phyloP scores from a whole-genome alignment of 2,888 invertebrate genomes.

The Deladenus siricidicola region DNA sequence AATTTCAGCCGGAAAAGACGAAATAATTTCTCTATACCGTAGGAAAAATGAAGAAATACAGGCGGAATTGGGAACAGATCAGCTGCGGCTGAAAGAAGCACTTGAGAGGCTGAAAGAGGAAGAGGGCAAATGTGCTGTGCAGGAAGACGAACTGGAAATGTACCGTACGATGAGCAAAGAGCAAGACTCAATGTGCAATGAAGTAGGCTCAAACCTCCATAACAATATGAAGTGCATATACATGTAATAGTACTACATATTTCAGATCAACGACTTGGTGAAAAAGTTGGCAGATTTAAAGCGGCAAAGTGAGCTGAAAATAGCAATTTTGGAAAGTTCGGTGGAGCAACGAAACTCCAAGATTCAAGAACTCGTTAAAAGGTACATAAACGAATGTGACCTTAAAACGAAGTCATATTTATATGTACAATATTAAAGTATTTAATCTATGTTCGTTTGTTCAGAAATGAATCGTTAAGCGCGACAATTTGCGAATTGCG shows the following conservation, averaged over 20 bases:
- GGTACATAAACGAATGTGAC: no score
- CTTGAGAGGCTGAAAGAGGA: not conserved
- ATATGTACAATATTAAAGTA: no score
- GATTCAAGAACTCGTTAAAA: no score
- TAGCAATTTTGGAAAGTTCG: not conserved
- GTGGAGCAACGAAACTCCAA: no score
- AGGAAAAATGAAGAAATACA: not conserved
- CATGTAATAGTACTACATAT: no score
- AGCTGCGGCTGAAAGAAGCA: no score
- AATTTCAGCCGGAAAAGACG: not conserved
- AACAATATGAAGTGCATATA: not conserved
- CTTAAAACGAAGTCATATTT: no score
- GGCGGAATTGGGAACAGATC: not conserved
- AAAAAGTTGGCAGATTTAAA: not conserved
- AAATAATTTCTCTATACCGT: not conserved
- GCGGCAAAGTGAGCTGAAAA: not conserved
- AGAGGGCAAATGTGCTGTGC: not conserved
- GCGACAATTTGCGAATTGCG: no score
- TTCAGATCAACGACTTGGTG: not conserved
- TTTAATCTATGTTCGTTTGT: no score
- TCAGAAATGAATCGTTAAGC: no score
- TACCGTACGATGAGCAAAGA: constrained; percentile 3
- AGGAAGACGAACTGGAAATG: not conserved
- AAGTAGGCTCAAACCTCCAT: not conserved
- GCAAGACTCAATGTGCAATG: constrained; percentile 4